A percentile compares a stretch with the other conserved stretches of the same genome.
Evolutionary conservation across 2,888 invertebrate genomes (phyloP).

Genomic region (Drosophila paracracens): DNA sequence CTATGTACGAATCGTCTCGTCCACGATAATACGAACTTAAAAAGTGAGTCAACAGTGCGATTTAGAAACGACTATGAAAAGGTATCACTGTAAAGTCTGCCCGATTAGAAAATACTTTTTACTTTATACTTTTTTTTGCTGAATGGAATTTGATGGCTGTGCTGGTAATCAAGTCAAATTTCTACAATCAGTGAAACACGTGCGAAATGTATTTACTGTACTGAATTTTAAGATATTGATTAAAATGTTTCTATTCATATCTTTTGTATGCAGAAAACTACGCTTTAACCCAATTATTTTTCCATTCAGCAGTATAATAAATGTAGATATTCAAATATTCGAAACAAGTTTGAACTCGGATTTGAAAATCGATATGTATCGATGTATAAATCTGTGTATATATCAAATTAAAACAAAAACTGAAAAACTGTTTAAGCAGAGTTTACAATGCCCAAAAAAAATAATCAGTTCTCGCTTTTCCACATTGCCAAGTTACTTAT

Average conservation of each 20-base stretch:
- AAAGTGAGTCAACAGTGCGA: background rate
- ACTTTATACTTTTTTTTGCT: too few relatives aligned
- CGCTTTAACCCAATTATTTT: background rate
- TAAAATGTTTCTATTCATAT: background rate
- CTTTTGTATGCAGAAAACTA: background rate
- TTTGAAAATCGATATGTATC: background rate
- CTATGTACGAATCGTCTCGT: slow-evolving; percentile 41
- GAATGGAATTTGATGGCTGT: background rate
- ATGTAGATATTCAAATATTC: too few relatives aligned
- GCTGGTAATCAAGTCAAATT: background rate
- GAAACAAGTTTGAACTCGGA: background rate
- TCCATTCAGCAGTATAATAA: background rate
- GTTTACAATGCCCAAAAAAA: background rate
- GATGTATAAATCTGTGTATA: background rate
- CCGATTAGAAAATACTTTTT: background rate
- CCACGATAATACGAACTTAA: slow-evolving; percentile 44
- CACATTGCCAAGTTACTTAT: background rate
- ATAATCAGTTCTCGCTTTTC: background rate
- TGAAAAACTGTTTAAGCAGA: background rate
- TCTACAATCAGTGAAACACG: background rate
- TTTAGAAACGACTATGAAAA: background rate
- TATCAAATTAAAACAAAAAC: background rate
- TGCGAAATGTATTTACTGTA: background rate
- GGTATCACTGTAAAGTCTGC: background rate
- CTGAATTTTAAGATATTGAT: background rate